A percentile compares a stretch with the other conserved stretches of the same genome.
phyloP scores from a whole-genome alignment of 2,888 invertebrate species.

The Pheosia gnoma region DNA sequence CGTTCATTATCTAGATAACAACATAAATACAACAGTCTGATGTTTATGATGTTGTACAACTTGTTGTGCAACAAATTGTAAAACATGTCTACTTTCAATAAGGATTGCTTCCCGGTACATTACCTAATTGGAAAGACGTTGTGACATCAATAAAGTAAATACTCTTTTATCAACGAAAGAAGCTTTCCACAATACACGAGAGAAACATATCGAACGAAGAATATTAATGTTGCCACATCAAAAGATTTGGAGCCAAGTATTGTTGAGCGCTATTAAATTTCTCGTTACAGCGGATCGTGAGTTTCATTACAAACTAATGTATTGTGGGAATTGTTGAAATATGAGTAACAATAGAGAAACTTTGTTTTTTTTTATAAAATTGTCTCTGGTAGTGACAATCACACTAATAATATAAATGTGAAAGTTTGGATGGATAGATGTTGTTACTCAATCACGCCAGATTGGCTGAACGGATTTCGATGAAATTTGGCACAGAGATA shows the following conservation, averaged over 20 bases:
- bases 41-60: too few relatives aligned
- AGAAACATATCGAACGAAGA: constrained; percentile 8
- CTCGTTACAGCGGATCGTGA: constrained; percentile 2
- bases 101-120: too few relatives aligned
- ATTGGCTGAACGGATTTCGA: too few relatives aligned
- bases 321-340: neutral
- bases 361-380: neutral
- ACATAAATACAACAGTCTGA: too few relatives aligned
- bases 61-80: too few relatives aligned
- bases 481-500: too few relatives aligned
- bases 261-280: constrained; percentile 7
- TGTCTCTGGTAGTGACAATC: too few relatives aligned
- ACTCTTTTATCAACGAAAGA: neutral
- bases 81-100: too few relatives aligned
- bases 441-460: too few relatives aligned
- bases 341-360: neutral
- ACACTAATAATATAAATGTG: too few relatives aligned
- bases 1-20: too few relatives aligned
- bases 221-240: constrained; percentile 10
- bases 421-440: too few relatives aligned
- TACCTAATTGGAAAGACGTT: neutral
- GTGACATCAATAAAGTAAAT: neutral
- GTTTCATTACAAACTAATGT: constrained; percentile 9
- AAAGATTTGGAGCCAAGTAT: constrained; percentile 7
- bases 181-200: constrained; percentile 5